Conservation (phyloP, 2,113 vertebrate genomes). For the Chitala chitala region DNA sequence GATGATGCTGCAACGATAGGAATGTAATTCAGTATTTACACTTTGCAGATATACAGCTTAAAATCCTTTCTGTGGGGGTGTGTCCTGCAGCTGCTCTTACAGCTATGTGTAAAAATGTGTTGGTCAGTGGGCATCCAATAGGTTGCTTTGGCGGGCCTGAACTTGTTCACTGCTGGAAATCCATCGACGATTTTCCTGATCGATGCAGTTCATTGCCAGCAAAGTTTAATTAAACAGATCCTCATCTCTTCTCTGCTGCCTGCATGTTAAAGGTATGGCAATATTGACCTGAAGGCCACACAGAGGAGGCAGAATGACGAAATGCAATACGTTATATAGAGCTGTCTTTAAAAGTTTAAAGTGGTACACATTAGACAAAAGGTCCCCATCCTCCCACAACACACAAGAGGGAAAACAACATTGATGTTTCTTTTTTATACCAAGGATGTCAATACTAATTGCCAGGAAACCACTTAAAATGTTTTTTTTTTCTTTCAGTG, state of each 20-base stretch:
- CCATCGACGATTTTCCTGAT: not conserved
- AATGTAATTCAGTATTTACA: too few species aligned
- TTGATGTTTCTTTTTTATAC: not conserved
- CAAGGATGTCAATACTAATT: not conserved
- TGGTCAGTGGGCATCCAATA: too few species aligned
- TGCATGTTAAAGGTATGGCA: not conserved
- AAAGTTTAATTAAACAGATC: slow-evolving; percentile 14
- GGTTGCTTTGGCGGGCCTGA: too few species aligned
- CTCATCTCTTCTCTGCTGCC: not conserved
- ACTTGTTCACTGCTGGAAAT: too few species aligned
- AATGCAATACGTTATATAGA: not conserved
- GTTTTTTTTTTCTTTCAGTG: slow-evolving; percentile 10
- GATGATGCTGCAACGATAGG: too few species aligned
- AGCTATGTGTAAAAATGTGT: too few species aligned
- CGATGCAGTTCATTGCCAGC: slow-evolving; percentile 4
- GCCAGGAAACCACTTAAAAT: not conserved
- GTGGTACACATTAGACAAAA: not conserved
- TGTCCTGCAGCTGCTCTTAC: too few species aligned
- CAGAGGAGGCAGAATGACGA: not conserved
- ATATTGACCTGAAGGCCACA: not conserved
- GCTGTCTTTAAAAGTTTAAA: not conserved
- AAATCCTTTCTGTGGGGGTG: too few species aligned
- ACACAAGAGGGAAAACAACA: not conserved
- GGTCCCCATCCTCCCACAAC: not conserved
- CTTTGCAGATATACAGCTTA: too few species aligned